Percentiles rank a stretch among this genome's conserved stretches.
Conservation (phyloP, 2,888 invertebrate species). For the Caprella mutica region DNA sequence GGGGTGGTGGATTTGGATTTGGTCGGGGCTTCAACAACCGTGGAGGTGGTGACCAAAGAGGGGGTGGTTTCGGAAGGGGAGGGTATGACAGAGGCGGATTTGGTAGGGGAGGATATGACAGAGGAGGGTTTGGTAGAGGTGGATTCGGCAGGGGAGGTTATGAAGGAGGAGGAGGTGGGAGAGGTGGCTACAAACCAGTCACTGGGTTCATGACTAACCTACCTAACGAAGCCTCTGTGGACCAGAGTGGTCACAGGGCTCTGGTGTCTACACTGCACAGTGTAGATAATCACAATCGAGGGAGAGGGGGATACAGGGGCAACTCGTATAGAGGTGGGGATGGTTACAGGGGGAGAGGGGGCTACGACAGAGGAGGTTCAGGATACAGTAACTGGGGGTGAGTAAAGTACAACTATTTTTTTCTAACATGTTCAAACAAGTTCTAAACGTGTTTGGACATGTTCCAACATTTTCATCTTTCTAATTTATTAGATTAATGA, state of each 20-base stretch:
- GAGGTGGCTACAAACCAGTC: constrained; percentile 17
- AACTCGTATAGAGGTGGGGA: constrained; percentile 21
- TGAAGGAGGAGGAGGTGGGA: constrained; percentile 5
- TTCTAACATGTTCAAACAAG: too few relatives aligned
- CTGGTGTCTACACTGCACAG: too few relatives aligned
- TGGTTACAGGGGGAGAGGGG: background rate
- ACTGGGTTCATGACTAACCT: constrained; percentile 33
- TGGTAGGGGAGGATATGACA: constrained; percentile 46
- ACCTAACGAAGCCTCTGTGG: constrained; percentile 8
- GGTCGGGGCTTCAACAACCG: constrained; percentile 13
- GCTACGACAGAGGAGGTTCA: too few relatives aligned
- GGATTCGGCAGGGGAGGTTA: constrained; percentile 1
- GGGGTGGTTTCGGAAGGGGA: constrained; percentile 1
- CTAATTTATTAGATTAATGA: too few relatives aligned
- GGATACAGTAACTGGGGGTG: too few relatives aligned
- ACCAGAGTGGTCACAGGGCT: background rate
- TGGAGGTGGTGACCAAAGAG: background rate
- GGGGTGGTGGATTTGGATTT: constrained; percentile 14
- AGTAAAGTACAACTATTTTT: too few relatives aligned
- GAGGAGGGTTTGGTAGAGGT: constrained; percentile 40
- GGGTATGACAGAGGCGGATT: constrained; percentile 38
- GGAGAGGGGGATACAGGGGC: background rate
- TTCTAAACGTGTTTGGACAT: too few relatives aligned
- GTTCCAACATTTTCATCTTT: too few relatives aligned
- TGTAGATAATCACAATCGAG: too few relatives aligned